Evolutionary conservation across 1,140 invertebrate species (phyloP), one percentile per base, ranked within the genome.

Genomic region (Phthorimaea operculella): DNA sequence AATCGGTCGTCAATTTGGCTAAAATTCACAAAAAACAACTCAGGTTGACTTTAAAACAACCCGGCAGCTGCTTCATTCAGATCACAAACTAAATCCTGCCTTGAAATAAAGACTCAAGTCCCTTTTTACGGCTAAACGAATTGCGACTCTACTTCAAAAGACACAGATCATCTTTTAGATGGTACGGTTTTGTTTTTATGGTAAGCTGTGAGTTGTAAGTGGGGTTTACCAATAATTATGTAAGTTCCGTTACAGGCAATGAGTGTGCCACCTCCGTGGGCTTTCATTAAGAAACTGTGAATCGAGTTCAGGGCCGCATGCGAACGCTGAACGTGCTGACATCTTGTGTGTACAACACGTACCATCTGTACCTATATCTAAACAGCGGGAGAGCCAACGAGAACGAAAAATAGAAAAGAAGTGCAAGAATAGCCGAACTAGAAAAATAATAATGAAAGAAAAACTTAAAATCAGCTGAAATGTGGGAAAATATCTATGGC

Each of bases 191-290:
- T 9, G 36, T 10, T 39, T 39, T 39, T 39, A 39, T 39, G 36
- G 36, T 39, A n/a, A 12, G 8, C n/a, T 12, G 36, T 10, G 10
- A 12, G 10, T 16, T 16, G 11, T 14, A 15, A 4, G 44, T 9
- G 44, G 54, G 54, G 55, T 63, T 74, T 67, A 69, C 62, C 66
- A 70, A 74, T 69, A 73, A 71, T 72, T 74, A 74, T 66, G 69
- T 70, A 70, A 72, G 72, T 59, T 72, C 66, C 67, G 69, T 72
- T 70, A 71, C 63, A 63, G 59, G 53, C 60, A 63, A 51, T 55
- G 56, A 61, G 57, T 64, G 54, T 54, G 60, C 59, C 64, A 67
- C 66, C 60, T 67, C 60, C 52, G 53, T 47, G 54, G 53, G 60
- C 57, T 67, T 73, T 67, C 66, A 71, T 73, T 71, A 69, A 68